These are phyloP conservation scores for Cololabis saira DNA, from an alignment of 2,113 vertebrate genomes.

Conservation along the genomic window DNA sequence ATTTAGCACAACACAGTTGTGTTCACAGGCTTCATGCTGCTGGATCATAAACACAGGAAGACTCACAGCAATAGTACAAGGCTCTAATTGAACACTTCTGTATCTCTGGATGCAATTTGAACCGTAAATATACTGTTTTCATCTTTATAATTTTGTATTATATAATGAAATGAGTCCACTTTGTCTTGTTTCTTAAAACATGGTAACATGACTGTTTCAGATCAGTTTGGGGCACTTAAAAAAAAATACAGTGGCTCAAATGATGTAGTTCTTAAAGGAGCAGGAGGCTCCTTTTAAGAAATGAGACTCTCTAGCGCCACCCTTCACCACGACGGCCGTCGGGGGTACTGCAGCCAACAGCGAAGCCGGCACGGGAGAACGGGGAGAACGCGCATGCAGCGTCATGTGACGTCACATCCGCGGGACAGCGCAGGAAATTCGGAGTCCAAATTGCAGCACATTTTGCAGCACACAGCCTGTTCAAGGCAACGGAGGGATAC, in stretches of 20 bases:
- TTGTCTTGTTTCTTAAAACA: conserved; percentile 30
- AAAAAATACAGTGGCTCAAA: conserved; percentile 26
- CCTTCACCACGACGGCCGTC: no score
- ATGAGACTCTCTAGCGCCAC: no score
- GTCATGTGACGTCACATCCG: no score
- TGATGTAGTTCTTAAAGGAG: conserved; percentile 53
- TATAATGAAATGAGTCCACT: no score
- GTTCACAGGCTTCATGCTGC: conserved; percentile 38
- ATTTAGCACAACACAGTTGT: conserved; percentile 40
- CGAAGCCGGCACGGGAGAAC: no score
- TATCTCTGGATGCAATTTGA: conserved; percentile 38
- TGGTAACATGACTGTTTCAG: conserved; percentile 24
- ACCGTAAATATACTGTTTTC: conserved; percentile 39
- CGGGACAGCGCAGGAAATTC: no score
- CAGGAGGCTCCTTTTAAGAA: no score
- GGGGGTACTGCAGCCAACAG: no score
- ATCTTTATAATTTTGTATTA: conserved; percentile 2
- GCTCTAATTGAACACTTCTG: conserved; percentile 35
- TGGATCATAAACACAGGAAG: conserved; percentile 51
- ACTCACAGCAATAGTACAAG: conserved; percentile 49
- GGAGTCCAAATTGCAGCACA: no score
- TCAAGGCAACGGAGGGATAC: no score
- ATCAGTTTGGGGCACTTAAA: conserved; percentile 40
- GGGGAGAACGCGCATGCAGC: no score
- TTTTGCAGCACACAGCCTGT: no score